Base-by-base conservation (phyloP, 1,140 invertebrate species). In the Helicoverpa armigera region DNA sequence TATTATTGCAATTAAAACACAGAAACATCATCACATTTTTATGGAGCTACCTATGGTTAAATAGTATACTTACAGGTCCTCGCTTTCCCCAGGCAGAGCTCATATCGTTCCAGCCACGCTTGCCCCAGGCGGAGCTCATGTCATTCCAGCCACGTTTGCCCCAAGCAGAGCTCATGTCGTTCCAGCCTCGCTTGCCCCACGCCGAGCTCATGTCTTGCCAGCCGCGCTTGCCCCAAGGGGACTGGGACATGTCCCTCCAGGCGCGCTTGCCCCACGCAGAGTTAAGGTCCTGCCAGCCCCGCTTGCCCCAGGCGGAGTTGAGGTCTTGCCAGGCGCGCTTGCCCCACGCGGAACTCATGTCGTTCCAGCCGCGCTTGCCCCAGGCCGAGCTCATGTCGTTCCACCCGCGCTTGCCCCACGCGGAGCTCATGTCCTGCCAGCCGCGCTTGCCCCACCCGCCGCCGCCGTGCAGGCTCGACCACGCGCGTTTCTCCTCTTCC, bases 281-380 rank as follows among this genome's bases (percentile, higher is more conserved):
- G 77, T 95, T 96, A 83, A 97, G 92, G 78, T 96, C 95, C 80
- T 96, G 95, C 96, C 96, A 97, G 7, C 90, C 93, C 3, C 96
- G 87, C 85, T 97, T 97, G 50, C 96, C 95, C 87, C 96, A 97
- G 0, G 95, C 95, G 0, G 95, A 95, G 80, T 96, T 95, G 3
- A 97, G 86, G 72, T 96, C 96, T 67, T 96, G 95, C 96, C 96
- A 97, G 29, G 94, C 96, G 5, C 96, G 91, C 81, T 97, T 97
- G 72, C 96, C 96, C 95, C 96, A 97, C 0, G 96, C 96, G 0
- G 95, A 95, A 77, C 95, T 96, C 79, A 97, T 93, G 83, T 96
- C 95, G 75, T 96, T 95, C 96, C 96, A 97, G 65, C 94, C 96
- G 2, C 96, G 90, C 80, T 97, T 97, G 51, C 96, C 95, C 87